Evolutionary conservation across 2,888 invertebrate species (phyloP), one percentile per base, ranked within the genome.

Genomic region (Penaeus monodon): DNA sequence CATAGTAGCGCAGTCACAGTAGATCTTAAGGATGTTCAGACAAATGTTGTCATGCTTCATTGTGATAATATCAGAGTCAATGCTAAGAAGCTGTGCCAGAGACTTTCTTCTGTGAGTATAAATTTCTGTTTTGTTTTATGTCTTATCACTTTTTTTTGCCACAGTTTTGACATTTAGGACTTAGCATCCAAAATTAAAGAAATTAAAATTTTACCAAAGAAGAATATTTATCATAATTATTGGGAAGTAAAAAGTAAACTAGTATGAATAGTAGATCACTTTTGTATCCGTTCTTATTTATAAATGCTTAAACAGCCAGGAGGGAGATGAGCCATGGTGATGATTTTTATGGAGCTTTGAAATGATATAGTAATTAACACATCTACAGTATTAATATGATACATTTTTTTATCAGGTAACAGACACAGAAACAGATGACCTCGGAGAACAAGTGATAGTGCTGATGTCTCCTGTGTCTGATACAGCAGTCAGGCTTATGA

Each of bases 11-110:
- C 94, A 66, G 94, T 96, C 91, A 92, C 91, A 0, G 95, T 96
- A 49, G 95, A 96, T 90, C 91, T 95, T 65, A 92, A 93, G 4
- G 93, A 92, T 29, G 94, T 95, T 24, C 95, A 96, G 90, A 95
- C 95, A 2, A 97, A 97, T 92, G 96, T 97, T 91, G 93, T 97
- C 86, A 93, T 96, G 91, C 93, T 97, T 78, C 93, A 94, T 57
- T 92, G 94, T 2, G 93, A 94, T 89, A 91, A 93, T 3, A 94
- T 94, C 27, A 91, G 93, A 64, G 92, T 95, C 44, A 92, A 93
- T 10, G 94, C 95, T 0, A 93, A 92, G 27, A 93, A 94, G 73
- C 94, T 96, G 82, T 93, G 94, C 70, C 91, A 93, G 29, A 93
- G 95, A 79, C 91, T 95, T 64, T 92, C 92, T 24, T 91, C 89